These are phyloP conservation scores for Bombus impatiens DNA, from an alignment of 1,140 invertebrate species.

Conservation along the genomic window DNA sequence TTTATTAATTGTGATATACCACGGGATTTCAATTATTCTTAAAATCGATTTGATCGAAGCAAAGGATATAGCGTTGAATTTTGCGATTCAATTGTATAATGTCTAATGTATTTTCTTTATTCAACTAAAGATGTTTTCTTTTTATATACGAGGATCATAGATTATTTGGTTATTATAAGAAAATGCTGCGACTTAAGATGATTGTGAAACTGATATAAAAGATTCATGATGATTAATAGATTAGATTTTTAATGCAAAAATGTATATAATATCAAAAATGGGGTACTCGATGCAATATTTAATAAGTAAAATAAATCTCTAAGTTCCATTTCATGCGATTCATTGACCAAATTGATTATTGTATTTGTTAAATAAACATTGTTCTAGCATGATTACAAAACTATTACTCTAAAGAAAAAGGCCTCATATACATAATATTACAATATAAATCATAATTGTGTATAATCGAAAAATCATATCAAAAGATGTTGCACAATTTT, in stretches of 20 bases:
- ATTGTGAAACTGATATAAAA: too few species aligned
- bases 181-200: too few species aligned
- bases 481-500: neutral
- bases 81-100: neutral
- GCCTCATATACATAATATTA: too few species aligned
- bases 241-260: neutral
- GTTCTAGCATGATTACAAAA: too few species aligned
- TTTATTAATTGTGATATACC: neutral
- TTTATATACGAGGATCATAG: too few species aligned
- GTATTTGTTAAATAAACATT: too few species aligned
- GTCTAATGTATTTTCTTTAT: too few species aligned
- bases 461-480: too few species aligned
- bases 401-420: neutral
- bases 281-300: neutral
- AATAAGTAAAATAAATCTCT: neutral
- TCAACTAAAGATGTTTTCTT: too few species aligned
- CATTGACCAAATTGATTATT: too few species aligned
- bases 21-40: neutral
- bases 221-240: too few species aligned
- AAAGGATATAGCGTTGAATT: neutral
- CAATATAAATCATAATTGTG: neutral
- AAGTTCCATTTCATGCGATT: neutral
- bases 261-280: neutral
- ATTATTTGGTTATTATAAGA: too few species aligned
- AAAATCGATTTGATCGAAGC: neutral